Conservation (phyloP, 2,113 vertebrate species). For the Vireo altiloquus region DNA sequence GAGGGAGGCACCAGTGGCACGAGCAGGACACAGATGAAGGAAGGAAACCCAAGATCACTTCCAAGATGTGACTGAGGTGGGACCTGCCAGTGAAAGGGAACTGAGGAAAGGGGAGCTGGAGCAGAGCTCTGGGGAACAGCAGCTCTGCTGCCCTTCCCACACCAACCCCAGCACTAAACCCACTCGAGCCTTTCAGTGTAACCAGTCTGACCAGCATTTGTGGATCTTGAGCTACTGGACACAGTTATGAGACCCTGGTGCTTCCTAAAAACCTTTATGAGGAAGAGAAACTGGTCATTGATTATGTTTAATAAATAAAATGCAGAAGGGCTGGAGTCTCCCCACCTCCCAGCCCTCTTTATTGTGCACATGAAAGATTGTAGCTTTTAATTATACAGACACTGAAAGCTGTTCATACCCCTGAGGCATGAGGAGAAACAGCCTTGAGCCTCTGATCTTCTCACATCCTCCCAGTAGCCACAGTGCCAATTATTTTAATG, state of each 20-base stretch:
- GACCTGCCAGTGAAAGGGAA: neutral
- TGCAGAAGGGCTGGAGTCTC: constrained; percentile 60
- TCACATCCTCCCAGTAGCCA: constrained; percentile 65
- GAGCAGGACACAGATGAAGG: neutral
- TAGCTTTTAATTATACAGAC: constrained; percentile 78
- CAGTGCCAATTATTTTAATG: constrained; percentile 78
- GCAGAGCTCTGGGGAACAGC: neutral
- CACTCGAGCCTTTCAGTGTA: accelerated
- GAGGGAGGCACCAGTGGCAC: neutral
- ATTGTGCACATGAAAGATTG: constrained; percentile 76
- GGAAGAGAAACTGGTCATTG: constrained; percentile 57
- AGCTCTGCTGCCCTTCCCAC: neutral
- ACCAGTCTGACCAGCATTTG: neutral
- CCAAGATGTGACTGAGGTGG: neutral
- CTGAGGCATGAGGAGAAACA: constrained; percentile 61
- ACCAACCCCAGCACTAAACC: accelerated
- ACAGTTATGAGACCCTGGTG: neutral
- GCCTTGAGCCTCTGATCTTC: constrained; percentile 71
- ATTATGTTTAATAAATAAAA: constrained; percentile 70
- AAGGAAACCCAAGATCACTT: accelerated
- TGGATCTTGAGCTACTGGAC: neutral
- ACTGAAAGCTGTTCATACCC: constrained; percentile 65
- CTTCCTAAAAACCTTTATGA: neutral
- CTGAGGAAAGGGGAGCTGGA: neutral
- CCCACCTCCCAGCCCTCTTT: constrained; percentile 67